A percentile compares a stretch with the other conserved stretches of the same genome.
Conservation (phyloP, 2,797 vertebrate species). For the Parauchenoglanis ngamensis region DNA sequence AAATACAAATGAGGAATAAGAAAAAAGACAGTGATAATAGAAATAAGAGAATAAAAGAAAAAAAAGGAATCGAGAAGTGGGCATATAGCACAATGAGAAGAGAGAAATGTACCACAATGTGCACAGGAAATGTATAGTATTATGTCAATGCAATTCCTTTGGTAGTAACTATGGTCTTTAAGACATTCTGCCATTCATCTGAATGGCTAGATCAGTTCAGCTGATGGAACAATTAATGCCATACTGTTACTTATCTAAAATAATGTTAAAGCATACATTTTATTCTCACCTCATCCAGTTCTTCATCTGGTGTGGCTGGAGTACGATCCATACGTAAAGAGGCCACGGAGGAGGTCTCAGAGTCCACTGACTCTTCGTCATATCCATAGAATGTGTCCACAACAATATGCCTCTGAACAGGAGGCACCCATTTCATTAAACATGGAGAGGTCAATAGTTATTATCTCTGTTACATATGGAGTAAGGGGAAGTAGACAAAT, state of each 20-base stretch:
- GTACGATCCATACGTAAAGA: slow-evolving; percentile 94
- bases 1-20: background rate
- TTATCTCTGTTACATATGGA: background rate
- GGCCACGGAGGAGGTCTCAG: slow-evolving; percentile 93
- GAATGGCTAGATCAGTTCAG: background rate
- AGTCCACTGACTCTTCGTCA: slow-evolving; percentile 98
- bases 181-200: background rate
- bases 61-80: background rate
- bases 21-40: background rate
- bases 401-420: slow-evolving; percentile 86
- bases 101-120: background rate
- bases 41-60: background rate
- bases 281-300: slow-evolving; percentile 85
- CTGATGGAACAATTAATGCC: background rate
- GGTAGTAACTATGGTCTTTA: background rate
- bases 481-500: background rate
- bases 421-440: background rate
- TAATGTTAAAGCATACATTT: background rate
- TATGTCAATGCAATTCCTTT: background rate
- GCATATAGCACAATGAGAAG: background rate
- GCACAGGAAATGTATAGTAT: background rate
- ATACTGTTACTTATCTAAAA: background rate
- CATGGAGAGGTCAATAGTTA: background rate
- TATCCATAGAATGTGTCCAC: slow-evolving; percentile 94
- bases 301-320: slow-evolving; percentile 95